Percentiles rank a stretch among this genome's conserved stretches.
Conservation (phyloP, 64 coral and sea anemone species). For the Dendronephthya gigantea region DNA sequence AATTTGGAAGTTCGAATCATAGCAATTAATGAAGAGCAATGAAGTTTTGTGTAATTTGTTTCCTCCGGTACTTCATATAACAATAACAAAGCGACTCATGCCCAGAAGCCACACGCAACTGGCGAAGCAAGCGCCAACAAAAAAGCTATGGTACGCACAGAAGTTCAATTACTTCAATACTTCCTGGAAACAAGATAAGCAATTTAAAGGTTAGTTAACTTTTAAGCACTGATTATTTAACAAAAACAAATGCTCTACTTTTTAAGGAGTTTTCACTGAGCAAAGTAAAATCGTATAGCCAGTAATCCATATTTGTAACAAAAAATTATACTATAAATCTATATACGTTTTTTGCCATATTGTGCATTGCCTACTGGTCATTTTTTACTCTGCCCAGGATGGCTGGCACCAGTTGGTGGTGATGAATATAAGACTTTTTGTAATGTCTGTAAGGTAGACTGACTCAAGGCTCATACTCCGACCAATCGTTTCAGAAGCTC, state of each 20-base stretch:
- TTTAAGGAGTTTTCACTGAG: background rate
- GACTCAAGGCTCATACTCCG: background rate
- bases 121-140: background rate
- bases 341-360: background rate
- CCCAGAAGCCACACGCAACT: no score
- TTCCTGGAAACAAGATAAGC: background rate
- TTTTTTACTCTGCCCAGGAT: background rate
- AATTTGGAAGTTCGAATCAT: no score
- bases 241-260: background rate
- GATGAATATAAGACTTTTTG: background rate
- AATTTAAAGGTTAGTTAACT: background rate
- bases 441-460: background rate
- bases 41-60: no score
- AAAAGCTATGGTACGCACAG: background rate
- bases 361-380: background rate
- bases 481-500: background rate
- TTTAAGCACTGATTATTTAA: background rate
- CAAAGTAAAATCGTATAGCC: background rate
- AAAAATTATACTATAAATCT: background rate
- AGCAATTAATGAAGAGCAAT: no score
- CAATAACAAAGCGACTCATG: no score
- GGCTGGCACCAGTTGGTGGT: background rate
- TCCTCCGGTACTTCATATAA: no score
- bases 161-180: background rate
- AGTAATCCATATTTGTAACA: background rate